Evolutionary conservation across 2,888 invertebrate genomes (phyloP).

Genomic region (Autographa gamma): DNA sequence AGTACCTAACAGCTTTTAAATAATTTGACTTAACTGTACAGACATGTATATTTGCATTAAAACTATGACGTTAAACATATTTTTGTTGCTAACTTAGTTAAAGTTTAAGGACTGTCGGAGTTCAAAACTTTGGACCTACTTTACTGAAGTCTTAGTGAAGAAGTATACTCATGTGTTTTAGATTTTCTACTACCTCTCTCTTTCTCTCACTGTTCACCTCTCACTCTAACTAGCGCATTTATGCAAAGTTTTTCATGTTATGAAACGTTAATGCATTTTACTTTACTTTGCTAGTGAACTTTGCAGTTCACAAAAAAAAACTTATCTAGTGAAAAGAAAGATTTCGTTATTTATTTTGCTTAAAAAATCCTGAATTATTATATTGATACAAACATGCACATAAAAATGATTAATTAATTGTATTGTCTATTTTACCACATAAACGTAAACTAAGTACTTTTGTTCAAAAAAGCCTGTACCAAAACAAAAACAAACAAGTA

Average conservation of each 20-base stretch:
- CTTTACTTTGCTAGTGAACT: not conserved
- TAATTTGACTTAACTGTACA: not conserved
- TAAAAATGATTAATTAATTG: no score
- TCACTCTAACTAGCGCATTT: not conserved
- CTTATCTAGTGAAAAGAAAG: no score
- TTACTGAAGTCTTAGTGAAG: not conserved
- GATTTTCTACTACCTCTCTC: not conserved
- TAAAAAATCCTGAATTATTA: no score
- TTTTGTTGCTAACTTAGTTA: not conserved
- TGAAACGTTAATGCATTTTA: not conserved
- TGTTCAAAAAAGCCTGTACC: no score
- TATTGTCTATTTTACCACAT: no score
- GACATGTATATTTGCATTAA: not conserved
- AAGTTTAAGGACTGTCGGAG: slow-evolving; percentile 5
- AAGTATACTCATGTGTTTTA: not conserved
- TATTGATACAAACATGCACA: no score
- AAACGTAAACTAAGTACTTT: no score
- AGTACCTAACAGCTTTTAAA: not conserved
- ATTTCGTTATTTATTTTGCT: no score
- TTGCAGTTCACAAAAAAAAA: no score
- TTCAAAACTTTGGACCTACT: not conserved
- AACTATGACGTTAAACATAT: not conserved
- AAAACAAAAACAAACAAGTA: slow-evolving; percentile 16
- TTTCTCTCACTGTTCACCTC: not conserved
- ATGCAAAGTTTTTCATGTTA: not conserved